A percentile compares a stretch with the other conserved stretches of the same genome.
These are phyloP conservation scores for Hermaeophaga mercurialis DNA, from an alignment of 2,888 invertebrate genomes.

Conservation along the genomic window DNA sequence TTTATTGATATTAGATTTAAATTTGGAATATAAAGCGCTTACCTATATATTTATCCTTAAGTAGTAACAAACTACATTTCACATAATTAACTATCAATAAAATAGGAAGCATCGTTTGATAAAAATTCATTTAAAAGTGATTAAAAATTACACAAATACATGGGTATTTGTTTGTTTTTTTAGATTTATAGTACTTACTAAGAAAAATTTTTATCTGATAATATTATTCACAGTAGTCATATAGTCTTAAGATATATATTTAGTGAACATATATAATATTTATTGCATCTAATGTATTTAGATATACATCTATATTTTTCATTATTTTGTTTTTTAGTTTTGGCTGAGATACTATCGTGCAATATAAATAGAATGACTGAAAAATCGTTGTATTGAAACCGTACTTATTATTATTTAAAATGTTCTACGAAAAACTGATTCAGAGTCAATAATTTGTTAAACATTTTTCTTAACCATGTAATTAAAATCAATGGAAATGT, in stretches of 20 bases:
- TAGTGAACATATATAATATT: slow-evolving; percentile 57
- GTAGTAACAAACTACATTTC: too few relatives aligned
- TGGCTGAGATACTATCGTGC: slow-evolving; percentile 58
- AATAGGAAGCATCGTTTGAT: too few relatives aligned
- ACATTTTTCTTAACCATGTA: neutral
- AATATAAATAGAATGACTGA: slow-evolving; percentile 59
- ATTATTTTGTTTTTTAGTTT: slow-evolving; percentile 45
- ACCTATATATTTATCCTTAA: too few relatives aligned
- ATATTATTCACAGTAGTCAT: slow-evolving; percentile 15
- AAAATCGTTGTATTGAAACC: slow-evolving; percentile 49
- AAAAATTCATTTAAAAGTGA: too few relatives aligned
- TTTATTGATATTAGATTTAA: slow-evolving; percentile 10
- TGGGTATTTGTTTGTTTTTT: too few relatives aligned
- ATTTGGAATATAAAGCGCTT: too few relatives aligned
- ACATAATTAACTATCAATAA: too few relatives aligned
- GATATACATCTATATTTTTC: slow-evolving; percentile 44
- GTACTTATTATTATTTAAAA: slow-evolving; percentile 40
- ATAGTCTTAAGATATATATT: slow-evolving; percentile 53
- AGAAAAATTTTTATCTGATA: slow-evolving; percentile 4
- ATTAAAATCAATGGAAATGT: slow-evolving; percentile 10
- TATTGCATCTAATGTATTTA: slow-evolving; percentile 57
- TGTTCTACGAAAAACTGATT: slow-evolving; percentile 36
- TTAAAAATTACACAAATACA: too few relatives aligned
- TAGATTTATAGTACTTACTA: neutral
- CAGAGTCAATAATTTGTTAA: slow-evolving; percentile 30